Percentiles rank a stretch among this genome's conserved stretches.
Conservation (phyloP, 2,113 vertebrate genomes). For the Rhynchomys soricoides region DNA sequence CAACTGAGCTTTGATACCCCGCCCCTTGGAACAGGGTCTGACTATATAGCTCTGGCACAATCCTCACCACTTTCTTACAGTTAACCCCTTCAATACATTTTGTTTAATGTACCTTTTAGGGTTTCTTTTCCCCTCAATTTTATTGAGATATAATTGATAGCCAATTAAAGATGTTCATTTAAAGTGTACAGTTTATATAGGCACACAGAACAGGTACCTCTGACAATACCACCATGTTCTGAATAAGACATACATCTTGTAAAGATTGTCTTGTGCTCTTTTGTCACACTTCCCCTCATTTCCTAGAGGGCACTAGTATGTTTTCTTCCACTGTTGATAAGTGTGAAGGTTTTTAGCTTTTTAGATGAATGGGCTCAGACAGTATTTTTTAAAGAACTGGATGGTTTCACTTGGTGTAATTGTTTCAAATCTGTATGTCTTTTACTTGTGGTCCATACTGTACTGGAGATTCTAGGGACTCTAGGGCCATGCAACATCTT, state of each 20-base stretch:
- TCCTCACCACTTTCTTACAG: not conserved
- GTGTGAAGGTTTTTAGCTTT: slow-evolving; percentile 32
- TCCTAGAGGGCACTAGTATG: not conserved
- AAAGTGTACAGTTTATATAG: slow-evolving; percentile 11
- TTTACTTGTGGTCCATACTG: slow-evolving; percentile 30
- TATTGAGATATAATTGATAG: slow-evolving; percentile 25
- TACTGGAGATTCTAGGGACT: not conserved
- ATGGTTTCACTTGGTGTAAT: not conserved
- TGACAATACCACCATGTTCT: not conserved
- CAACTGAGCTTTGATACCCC: not conserved
- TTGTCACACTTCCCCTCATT: not conserved
- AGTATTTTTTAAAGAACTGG: not conserved
- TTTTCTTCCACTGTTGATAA: slow-evolving; percentile 34
- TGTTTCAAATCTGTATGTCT: not conserved
- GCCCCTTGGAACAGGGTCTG: not conserved
- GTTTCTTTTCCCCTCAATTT: not conserved
- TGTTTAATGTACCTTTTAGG: slow-evolving; percentile 18
- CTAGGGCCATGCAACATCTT: not conserved
- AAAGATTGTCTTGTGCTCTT: not conserved
- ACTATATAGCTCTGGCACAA: not conserved
- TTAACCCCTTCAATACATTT: not conserved
- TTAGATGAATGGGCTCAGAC: slow-evolving; percentile 29
- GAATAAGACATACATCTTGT: not conserved
- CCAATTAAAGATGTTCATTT: slow-evolving; percentile 37
- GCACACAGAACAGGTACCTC: not conserved